phyloP scores from a whole-genome alignment of 2,888 invertebrate species.

The Thereva nobilitata region DNA sequence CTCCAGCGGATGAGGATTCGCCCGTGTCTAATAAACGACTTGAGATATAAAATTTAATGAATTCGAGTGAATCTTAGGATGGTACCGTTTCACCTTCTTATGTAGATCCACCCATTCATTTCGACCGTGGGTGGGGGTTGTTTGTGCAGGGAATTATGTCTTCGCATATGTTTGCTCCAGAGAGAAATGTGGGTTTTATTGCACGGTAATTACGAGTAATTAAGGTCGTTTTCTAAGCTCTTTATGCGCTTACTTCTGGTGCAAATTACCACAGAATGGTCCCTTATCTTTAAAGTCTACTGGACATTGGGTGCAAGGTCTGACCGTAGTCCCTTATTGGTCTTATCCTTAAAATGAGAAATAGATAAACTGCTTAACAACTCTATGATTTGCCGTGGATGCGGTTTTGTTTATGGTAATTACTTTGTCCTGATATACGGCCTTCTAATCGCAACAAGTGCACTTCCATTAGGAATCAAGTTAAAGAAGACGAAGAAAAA shows the following conservation, averaged over 20 bases:
- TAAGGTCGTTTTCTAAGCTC: constrained; percentile 39
- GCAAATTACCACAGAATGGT: background rate
- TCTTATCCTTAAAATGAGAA: too few species aligned
- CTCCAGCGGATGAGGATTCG: constrained; percentile 26
- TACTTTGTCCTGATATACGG: too few species aligned
- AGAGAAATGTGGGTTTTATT: constrained; percentile 43
- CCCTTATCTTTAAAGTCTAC: constrained; percentile 7
- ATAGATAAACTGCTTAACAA: too few species aligned
- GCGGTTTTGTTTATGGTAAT: too few species aligned
- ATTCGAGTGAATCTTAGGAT: constrained; percentile 22
- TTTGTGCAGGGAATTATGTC: background rate
- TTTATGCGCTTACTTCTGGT: background rate
- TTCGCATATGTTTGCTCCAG: constrained; percentile 3
- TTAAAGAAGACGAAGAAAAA: too few species aligned
- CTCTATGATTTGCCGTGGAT: too few species aligned
- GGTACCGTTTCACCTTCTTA: constrained; percentile 16
- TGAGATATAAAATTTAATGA: constrained; percentile 29
- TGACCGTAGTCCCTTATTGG: background rate
- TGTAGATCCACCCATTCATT: background rate
- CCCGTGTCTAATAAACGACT: constrained; percentile 27
- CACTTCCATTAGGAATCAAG: too few species aligned
- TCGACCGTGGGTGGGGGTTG: background rate
- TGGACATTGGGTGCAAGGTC: constrained; percentile 25
- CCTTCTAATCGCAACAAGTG: too few species aligned
- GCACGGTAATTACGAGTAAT: constrained; percentile 44